Percentiles rank a stretch among this genome's conserved stretches.
Conservation (phyloP, 2,888 invertebrate genomes). For the Panzeria rudis region DNA sequence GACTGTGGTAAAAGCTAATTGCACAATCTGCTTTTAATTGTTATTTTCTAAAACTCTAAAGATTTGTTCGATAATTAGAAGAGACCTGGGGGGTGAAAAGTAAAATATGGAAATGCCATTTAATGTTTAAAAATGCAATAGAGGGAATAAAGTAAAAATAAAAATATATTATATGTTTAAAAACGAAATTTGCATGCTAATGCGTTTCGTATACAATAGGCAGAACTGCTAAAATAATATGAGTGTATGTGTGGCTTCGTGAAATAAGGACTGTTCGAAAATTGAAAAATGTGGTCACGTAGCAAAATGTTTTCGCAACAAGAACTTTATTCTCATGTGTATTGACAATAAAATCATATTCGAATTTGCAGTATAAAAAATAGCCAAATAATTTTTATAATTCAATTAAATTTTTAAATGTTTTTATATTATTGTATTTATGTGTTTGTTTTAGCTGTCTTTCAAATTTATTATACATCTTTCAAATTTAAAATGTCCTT, state of each 20-base stretch:
- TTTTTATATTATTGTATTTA: too few species aligned
- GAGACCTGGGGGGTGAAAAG: not conserved
- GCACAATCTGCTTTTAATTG: slow-evolving; percentile 65
- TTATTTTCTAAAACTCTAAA: slow-evolving; percentile 59
- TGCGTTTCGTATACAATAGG: not conserved
- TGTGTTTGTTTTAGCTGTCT: too few species aligned
- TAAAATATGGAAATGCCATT: not conserved
- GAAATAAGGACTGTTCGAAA: slow-evolving; percentile 32
- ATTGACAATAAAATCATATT: slow-evolving; percentile 5
- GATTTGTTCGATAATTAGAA: slow-evolving; percentile 52
- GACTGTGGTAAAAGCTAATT: slow-evolving; percentile 51
- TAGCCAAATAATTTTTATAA: not conserved
- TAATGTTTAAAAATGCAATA: slow-evolving; percentile 29
- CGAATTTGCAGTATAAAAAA: not conserved
- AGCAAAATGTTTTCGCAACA: slow-evolving; percentile 50
- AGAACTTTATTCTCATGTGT: slow-evolving; percentile 37
- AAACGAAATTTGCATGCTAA: slow-evolving; percentile 5
- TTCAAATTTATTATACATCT: too few species aligned
- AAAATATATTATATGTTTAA: slow-evolving; percentile 31
- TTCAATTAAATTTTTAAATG: too few species aligned
- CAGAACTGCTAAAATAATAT: too few species aligned
- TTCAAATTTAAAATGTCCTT: not conserved
- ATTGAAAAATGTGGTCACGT: slow-evolving; percentile 65
- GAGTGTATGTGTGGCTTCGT: not conserved
- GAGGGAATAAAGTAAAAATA: slow-evolving; percentile 5